Percentiles rank a stretch among this genome's conserved stretches.
Conservation (phyloP, 2,113 vertebrate species). For the Ramphastos sulfuratus region DNA sequence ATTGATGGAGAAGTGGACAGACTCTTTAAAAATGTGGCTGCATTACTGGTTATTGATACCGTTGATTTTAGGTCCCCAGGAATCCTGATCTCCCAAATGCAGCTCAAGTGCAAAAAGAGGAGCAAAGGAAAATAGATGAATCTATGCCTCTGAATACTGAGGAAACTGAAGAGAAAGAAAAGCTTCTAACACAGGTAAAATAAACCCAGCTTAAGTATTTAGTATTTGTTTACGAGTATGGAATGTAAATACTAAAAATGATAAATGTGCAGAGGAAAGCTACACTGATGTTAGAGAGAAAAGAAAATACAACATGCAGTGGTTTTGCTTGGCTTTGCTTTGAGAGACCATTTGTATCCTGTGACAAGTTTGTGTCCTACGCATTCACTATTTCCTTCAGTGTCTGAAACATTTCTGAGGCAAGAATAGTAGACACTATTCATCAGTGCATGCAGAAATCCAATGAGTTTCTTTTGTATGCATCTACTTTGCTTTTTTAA, state of each 20-base stretch:
- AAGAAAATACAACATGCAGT: neutral
- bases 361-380: neutral
- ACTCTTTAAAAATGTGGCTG: neutral
- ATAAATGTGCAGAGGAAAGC: neutral
- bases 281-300: neutral
- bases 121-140: conserved; percentile 89
- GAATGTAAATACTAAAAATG: neutral
- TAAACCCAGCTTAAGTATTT: neutral
- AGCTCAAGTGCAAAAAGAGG: conserved; percentile 85
- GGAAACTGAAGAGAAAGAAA: conserved; percentile 88
- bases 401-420: neutral
- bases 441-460: neutral
- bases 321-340: neutral
- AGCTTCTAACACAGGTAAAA: conserved; percentile 85
- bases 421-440: neutral
- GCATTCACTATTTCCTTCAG: neutral
- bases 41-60: neutral
- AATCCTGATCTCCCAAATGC: conserved; percentile 86
- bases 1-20: neutral
- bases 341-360: neutral
- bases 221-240: neutral
- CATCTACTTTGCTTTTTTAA: neutral
- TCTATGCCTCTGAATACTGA: conserved; percentile 83
- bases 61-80: conserved; percentile 80
- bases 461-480: neutral